Evolutionary conservation across 2,888 invertebrate genomes (phyloP), one percentile per base, ranked within the genome.

Genomic region (Thereva unica): DNA sequence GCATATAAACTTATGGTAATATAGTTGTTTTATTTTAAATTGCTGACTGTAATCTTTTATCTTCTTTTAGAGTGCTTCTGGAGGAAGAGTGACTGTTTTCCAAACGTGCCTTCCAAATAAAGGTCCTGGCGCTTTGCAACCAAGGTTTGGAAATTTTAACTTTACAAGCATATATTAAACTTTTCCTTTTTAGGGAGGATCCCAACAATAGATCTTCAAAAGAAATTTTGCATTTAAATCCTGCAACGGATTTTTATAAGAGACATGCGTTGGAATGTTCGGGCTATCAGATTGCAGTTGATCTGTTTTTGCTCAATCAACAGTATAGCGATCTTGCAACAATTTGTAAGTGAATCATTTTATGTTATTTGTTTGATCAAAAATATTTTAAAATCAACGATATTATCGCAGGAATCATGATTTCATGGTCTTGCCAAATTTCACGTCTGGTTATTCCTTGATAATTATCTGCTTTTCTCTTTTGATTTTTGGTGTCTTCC

Each of bases 201-300:
- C 92, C 95, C 0, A 92, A 91, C 76, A 89, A 91, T 71, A 85
- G 95, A 52, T 86, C 89, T 2, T 86, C 89, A 5, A 90, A 92
- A 77, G 95, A 95, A 71, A 90, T 91, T 44, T 87, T 89, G 0
- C 91, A 95, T 77, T 82, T 97, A 70, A 95, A 93, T 80, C 97
- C 99, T 0, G 94, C 95, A 3, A 97, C 94, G 1, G 99, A 99
- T 81, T 99, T 97, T 83, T 96, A 96, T 83, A 99, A 99, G 83
- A 89, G 95, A 54, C 82, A 96, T 41, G 96, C 99, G 0, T 81
- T 99, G 56, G 97, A 99, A 79, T 98, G 97, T 81, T 96, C 95
- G 73, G 95, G 93, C 1, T 95, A 95, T 75, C 97, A 98, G 80
- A 88, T 97, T 59, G 94, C 96, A 5, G 93, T 98, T 2, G 99